Evolutionary conservation across 2,797 vertebrate species (phyloP).

Genomic region (Sebastes itinus): DNA sequence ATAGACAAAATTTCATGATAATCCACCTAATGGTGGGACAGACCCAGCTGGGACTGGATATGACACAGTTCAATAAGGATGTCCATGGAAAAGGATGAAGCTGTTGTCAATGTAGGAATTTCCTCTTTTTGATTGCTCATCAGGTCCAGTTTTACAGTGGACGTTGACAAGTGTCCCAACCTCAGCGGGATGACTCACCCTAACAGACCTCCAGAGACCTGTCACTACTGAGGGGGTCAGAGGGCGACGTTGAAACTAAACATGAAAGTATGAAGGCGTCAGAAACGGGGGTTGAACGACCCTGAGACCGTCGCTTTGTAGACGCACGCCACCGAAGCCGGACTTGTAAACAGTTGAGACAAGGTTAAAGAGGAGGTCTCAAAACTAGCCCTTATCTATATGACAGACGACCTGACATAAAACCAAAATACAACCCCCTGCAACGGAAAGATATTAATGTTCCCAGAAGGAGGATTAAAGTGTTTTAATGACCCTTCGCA

Average conservation of each 20-base stretch:
- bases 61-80: not conserved
- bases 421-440: constrained; percentile 47
- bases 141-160: not conserved
- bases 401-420: constrained; percentile 54
- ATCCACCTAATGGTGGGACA: not conserved
- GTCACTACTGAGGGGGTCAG: constrained; percentile 23
- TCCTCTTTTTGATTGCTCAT: constrained; percentile 8
- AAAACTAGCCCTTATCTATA: constrained; percentile 69
- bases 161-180: constrained; percentile 42
- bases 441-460: constrained; percentile 42
- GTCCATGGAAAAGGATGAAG: not conserved
- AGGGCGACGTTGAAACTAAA: constrained; percentile 13
- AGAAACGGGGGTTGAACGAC: constrained; percentile 70
- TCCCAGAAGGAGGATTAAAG: constrained; percentile 41
- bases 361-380: constrained; percentile 65
- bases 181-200: constrained; percentile 31
- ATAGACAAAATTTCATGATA: not conserved
- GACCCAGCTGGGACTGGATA: not conserved
- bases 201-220: constrained; percentile 14
- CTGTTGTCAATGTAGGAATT: constrained; percentile 13
- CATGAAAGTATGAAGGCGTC: constrained; percentile 39
- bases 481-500: constrained; percentile 46
- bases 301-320: constrained; percentile 48
- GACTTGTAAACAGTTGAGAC: constrained; percentile 66
- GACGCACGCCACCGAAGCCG: constrained; percentile 28